Evolutionary conservation across 2,888 invertebrate genomes (phyloP), one percentile per base, ranked within the genome.

Genomic region (Anaspis maculata): DNA sequence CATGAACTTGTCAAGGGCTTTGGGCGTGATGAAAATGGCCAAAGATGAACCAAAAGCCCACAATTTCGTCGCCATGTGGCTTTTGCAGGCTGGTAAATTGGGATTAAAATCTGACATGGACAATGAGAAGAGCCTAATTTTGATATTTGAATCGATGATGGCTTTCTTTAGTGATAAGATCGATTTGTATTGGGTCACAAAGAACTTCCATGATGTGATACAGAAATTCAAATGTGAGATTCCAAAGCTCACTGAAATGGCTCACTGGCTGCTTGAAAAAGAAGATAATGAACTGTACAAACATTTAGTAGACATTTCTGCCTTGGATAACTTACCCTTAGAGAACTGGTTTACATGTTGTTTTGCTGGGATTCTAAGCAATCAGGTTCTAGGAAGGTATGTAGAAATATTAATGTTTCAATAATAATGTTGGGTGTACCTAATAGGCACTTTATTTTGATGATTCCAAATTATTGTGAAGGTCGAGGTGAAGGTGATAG

Each of bases 121-220:
- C 11, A 21, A 29, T 15, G 48, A 52, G 22, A 51, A 44, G 34
- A 51, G 44, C 23, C 53, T 52, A 69, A 72, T 31, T 66, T 72
- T 13, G 1, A 79, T 87, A 52, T 77, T 80, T 1, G 75, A 79
- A 37, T 76, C 81, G 1, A 64, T 90, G 1, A 67, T 77, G 37
- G 76, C 82, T 47, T 72, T 85, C 35, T 81, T 81, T 48, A 79
- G 81, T 16, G 74, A 79, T 46, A 81, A 83, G 48, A 76, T 81
- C 1, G 87, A 89, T 49, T 76, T 81, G 1, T 91, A 86, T 67
- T 91, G 89, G 87, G 67, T 90, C 27, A 73, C 83, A 0, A 83
- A 82, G 56, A 79, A 77, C 12, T 79, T 91, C 48, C 80, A 81
- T 36, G 76, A 77, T 37, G 73, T 79, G 28, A 77, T 84, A 2